These are phyloP conservation scores for Eustalomyia histrio DNA, from an alignment of 2,888 invertebrate species.

Conservation along the genomic window DNA sequence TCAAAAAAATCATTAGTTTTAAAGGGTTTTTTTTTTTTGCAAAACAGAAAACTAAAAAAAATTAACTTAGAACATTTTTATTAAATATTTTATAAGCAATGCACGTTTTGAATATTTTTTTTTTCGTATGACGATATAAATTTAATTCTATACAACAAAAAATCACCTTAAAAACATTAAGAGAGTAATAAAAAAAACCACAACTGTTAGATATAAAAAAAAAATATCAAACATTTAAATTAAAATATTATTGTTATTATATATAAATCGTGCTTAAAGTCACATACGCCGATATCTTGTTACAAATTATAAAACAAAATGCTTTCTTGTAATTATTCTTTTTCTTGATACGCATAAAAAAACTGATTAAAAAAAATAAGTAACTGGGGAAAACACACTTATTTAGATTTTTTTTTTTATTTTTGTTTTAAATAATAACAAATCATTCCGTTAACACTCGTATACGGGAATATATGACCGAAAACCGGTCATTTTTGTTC, in stretches of 20 bases:
- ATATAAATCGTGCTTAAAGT: conserved; percentile 59
- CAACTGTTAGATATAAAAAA: conserved; percentile 41
- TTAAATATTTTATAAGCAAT: conserved; percentile 31
- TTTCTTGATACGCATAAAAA: neutral
- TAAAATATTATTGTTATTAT: conserved; percentile 17
- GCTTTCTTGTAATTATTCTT: neutral
- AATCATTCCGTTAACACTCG: neutral
- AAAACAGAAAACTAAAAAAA: conserved; percentile 1
- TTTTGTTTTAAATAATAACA: conserved; percentile 1
- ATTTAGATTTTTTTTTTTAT: neutral
- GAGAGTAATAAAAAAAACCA: conserved; percentile 12
- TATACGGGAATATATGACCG: neutral
- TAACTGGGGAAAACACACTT: neutral
- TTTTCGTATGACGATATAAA: conserved; percentile 37
- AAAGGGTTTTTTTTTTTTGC: neutral
- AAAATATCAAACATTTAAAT: conserved; percentile 34
- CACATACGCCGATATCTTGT: conserved; percentile 47
- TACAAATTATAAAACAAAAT: neutral
- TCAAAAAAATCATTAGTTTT: neutral
- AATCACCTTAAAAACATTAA: conserved; percentile 24
- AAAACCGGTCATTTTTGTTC: too few species aligned
- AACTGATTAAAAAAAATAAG: neutral
- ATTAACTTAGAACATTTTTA: neutral
- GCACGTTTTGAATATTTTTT: conserved; percentile 44
- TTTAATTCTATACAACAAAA: conserved; percentile 8